Conservation (phyloP, 1,140 invertebrate genomes). For the Nymphalis io region DNA sequence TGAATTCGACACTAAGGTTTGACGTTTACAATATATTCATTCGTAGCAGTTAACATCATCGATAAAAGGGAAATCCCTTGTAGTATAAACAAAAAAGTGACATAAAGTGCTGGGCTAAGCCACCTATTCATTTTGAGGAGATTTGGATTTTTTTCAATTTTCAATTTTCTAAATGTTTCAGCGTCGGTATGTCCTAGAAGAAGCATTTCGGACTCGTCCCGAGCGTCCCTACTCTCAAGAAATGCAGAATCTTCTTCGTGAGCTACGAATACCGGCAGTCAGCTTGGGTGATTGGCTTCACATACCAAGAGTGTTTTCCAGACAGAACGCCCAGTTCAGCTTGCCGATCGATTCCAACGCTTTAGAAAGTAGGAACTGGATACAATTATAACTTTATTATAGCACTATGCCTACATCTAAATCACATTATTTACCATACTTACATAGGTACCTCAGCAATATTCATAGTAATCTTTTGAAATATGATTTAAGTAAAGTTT, state of each 20-base stretch:
- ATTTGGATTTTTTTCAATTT: too few relatives aligned
- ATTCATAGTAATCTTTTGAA: too few relatives aligned
- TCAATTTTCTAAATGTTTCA: conserved; percentile 21
- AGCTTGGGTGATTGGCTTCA: conserved; percentile 81
- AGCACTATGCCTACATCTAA: too few relatives aligned
- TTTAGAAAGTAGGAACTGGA: conserved; percentile 73
- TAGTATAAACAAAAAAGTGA: too few relatives aligned
- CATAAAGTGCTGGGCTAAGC: too few relatives aligned
- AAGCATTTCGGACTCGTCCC: conserved; percentile 81
- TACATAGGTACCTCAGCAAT: too few relatives aligned
- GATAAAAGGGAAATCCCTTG: too few relatives aligned
- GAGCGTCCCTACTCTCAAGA: conserved; percentile 65
- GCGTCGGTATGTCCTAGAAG: conserved; percentile 83
- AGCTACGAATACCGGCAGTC: conserved; percentile 59
- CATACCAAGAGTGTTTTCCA: conserved; percentile 83
- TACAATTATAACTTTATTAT: too few relatives aligned
- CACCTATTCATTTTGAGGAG: too few relatives aligned
- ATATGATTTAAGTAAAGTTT: too few relatives aligned
- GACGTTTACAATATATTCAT: neutral
- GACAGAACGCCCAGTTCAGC: conserved; percentile 84
- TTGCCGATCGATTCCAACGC: conserved; percentile 83
- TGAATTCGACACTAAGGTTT: conserved; percentile 85
- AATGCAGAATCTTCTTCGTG: conserved; percentile 60
- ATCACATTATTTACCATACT: too few relatives aligned
- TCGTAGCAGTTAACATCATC: too few relatives aligned